Percentiles rank a stretch among this genome's conserved stretches.
Conservation (phyloP, 2,113 vertebrate species). For the Triplophysa tibetana region DNA sequence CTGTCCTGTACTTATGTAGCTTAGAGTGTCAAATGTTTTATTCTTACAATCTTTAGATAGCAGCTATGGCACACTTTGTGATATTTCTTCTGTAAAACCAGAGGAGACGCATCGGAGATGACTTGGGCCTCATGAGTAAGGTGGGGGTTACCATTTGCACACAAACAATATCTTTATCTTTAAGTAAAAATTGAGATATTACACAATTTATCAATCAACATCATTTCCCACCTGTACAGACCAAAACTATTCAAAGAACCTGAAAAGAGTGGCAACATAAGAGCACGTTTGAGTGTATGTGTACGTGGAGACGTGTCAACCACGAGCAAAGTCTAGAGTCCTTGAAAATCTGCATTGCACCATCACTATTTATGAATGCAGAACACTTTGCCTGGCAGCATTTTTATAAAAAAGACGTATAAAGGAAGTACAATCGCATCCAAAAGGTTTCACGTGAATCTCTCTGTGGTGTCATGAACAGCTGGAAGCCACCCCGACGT, state of each 20-base stretch:
- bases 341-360: background rate
- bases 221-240: too few species aligned
- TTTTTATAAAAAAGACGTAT: background rate
- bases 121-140: background rate
- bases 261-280: background rate
- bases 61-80: too few species aligned
- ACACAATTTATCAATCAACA: too few species aligned
- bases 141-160: background rate
- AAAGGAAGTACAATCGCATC: too few species aligned
- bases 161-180: too few species aligned
- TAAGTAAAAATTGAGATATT: too few species aligned
- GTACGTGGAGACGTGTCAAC: conserved; percentile 9
- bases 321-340: conserved; percentile 6
- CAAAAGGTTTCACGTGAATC: background rate
- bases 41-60: too few species aligned
- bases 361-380: background rate
- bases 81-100: background rate
- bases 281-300: background rate
- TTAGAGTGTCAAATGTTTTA: too few species aligned
- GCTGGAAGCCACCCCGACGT: background rate
- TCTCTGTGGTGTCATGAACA: background rate
- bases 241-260: too few species aligned
- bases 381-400: background rate
- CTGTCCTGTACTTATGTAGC: too few species aligned
- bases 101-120: background rate